Evolutionary conservation across 2,797 vertebrate species (phyloP), one percentile per base, ranked within the genome.

Genomic region (Oreortyx pictus): DNA sequence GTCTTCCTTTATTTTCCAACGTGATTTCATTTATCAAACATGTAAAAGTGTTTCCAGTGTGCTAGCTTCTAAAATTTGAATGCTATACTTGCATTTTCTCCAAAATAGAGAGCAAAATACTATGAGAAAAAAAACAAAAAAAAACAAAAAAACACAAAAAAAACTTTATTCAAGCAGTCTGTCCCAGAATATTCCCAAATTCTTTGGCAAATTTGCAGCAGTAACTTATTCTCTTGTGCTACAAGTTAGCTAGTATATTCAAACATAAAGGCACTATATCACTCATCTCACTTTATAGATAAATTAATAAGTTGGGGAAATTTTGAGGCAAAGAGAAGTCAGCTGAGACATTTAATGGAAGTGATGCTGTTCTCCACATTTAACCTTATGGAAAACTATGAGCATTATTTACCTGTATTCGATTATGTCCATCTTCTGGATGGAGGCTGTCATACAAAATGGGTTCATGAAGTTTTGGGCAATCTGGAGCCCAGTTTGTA

Each of bases 401-500:
- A 64, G 11, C 0, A 7, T 1, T 67, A 66, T 82, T 90, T 94
- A 94, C 94, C 70, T 90, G 54, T 43, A 11, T 43, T 23, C 3
- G 49, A 65, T 95, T 90, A 4, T 4, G 23, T 7, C 82, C 94
- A 0, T 93, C 72, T 88, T 96, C 94, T 92, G 94, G 94, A 19
- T 0, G 92, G 6, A 95, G 59, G 71, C 24, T 85, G n/a, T 11
- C 9, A 39, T 7, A 95, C 25, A 90, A 57, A 74, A 61, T 0
- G 1, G 15, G 79, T 72, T 95, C 93, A 64, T 37, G 23, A 71
- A 80, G 61, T 87, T 95, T 85, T 27, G 93, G 94, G 20, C 89
- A 95, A 65, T 49, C 76, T 75, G 75, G 37, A 83, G 39, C 98
- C 99, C 99, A 99, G 94, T 99, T 99, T 64, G 98, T 99, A 76